Percentiles rank a stretch among this genome's conserved stretches.
Evolutionary conservation across 1,140 invertebrate genomes (phyloP).

Genomic region (Centruroides vittatus): DNA sequence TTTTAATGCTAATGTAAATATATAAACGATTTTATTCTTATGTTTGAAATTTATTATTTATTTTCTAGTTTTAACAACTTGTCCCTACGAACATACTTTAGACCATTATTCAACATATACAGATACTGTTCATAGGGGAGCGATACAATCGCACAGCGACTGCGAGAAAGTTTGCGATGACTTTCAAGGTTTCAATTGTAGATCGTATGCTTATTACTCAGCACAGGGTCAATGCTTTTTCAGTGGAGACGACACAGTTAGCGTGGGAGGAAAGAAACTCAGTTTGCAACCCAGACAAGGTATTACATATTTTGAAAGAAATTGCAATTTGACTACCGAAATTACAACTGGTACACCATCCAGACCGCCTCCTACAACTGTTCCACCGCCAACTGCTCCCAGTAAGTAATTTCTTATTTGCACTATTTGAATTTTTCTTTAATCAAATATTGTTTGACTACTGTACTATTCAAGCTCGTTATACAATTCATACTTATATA

Average conservation of each 20-base stretch:
- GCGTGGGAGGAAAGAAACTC: constrained; percentile 12
- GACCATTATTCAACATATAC: constrained; percentile 32
- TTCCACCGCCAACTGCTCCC: not conserved
- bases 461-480: no score
- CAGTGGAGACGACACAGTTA: constrained; percentile 24
- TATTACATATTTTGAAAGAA: constrained; percentile 31
- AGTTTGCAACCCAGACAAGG: constrained; percentile 28
- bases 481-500: no score
- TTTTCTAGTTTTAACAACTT: constrained; percentile 6
- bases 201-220: constrained; percentile 32
- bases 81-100: constrained; percentile 16
- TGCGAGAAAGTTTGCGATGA: constrained; percentile 29
- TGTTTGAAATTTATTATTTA: not conserved
- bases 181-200: constrained; percentile 29
- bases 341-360: not conserved
- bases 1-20: not conserved
- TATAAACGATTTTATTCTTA: not conserved
- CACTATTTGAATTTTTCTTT: no score
- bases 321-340: constrained; percentile 19
- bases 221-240: constrained; percentile 33
- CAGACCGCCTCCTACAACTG: not conserved
- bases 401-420: not conserved
- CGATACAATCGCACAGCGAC: constrained; percentile 26
- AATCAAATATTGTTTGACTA: no score
- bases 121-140: constrained; percentile 25